Evolutionary conservation across 2,113 vertebrate genomes (phyloP), one percentile per base, ranked within the genome.

Genomic region (Motacilla alba): DNA sequence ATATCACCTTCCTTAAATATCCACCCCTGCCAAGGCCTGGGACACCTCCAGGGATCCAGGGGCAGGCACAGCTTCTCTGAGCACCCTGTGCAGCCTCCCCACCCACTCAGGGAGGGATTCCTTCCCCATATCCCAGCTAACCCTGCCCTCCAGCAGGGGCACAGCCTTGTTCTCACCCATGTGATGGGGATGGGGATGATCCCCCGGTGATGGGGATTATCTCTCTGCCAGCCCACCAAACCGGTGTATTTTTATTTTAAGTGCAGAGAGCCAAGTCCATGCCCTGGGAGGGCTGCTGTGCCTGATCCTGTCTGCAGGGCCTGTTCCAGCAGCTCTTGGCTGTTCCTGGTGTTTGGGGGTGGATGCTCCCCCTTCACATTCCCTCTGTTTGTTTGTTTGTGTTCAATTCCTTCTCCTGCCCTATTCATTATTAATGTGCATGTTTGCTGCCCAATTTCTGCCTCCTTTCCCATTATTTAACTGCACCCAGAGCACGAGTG

Each of bases 401-500:
- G 13, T 37, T 60, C 30, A 46, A 0, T 60, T 50, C 16, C 41
- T 76, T 47, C 28, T 83, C 68, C 46, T 56, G 66, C 47, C 22
- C 8, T 72, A 26, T 87, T 56, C 56, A 80, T 85, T 60, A 69
- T 50, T 78, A 41, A 74, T n/a, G 37, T 3, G 37, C 10, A 8
- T 11, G 28, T 84, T 77, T 81, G 4, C 74, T 78, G 59, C 15
- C 35, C 56, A 7, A 66, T 47, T 70, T 56, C 70, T 78, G 26
- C n/a, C 62, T 70, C n/a, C 37, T 78, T 78, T 66, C 56, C 67
- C 59, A 35, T 75, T 79, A 67, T 70, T 83, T 66, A 55, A 66
- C 60, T 16, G 2, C 9, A 13, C 13, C 10, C 23, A 66, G 50
- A 18, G 30, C 30, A 15, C 0, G 0, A 37, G 15, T 11, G 44